Evolutionary conservation across 2,797 vertebrate species (phyloP).

Genomic region (Rhynchotus rufescens): DNA sequence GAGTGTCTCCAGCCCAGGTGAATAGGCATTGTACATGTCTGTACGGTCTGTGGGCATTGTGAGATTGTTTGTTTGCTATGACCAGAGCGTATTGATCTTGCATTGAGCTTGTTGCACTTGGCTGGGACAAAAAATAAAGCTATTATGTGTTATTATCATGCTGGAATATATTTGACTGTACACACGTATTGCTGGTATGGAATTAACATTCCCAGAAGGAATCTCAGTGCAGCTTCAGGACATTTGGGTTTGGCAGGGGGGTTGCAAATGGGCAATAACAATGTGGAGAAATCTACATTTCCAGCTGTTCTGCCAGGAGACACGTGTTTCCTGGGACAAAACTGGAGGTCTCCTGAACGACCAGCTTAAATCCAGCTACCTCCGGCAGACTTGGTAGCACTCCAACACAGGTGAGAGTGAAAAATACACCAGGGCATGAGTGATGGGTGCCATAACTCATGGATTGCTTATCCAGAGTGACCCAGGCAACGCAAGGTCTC

Average conservation of each 20-base stretch:
- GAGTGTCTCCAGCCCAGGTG: background rate
- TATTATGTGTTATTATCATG: background rate
- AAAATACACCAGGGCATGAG: background rate
- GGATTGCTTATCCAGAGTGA: background rate
- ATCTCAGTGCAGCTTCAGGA: background rate
- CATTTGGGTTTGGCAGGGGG: background rate
- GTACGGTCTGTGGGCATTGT: background rate
- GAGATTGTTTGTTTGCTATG: background rate
- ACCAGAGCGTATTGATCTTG: background rate
- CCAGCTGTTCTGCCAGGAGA: background rate
- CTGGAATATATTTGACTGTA: background rate
- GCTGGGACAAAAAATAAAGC: background rate
- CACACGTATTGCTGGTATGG: background rate
- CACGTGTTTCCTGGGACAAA: background rate
- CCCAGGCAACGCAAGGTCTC: background rate
- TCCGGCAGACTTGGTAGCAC: background rate
- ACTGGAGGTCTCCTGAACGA: background rate
- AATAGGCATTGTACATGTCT: background rate
- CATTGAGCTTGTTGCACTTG: background rate
- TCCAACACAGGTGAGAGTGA: background rate
- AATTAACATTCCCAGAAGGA: background rate
- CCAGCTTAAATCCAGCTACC: background rate
- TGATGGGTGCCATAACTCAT: background rate
- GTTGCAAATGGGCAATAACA: fast-evolving
- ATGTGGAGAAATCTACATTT: background rate